A percentile compares a stretch with the other conserved stretches of the same genome.
Evolutionary conservation across 2,113 vertebrate species (phyloP).

Genomic region (Corythaixoides concolor): DNA sequence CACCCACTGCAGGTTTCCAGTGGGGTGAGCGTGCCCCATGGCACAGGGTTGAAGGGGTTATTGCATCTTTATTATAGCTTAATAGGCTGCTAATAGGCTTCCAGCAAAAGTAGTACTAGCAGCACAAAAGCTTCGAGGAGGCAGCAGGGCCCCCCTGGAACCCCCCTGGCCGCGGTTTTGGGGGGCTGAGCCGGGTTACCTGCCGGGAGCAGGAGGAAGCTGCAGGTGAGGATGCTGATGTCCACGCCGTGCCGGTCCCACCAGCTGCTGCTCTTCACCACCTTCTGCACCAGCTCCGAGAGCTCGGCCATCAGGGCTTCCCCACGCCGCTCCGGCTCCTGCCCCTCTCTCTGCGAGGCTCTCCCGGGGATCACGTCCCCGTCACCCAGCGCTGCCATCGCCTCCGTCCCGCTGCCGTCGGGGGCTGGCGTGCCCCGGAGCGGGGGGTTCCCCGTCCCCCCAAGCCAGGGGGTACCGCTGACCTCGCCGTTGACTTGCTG

Average conservation of each 20-base stretch:
- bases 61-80: not conserved
- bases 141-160: no score
- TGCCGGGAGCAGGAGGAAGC: conserved; percentile 78
- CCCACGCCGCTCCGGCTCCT: not conserved
- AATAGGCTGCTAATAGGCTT: not conserved
- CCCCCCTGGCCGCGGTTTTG: rapidly evolving
- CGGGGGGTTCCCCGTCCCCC: not conserved
- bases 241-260: conserved; percentile 90
- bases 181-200: conserved; percentile 62
- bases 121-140: rapidly evolving
- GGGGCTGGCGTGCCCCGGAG: not conserved
- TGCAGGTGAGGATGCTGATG: conserved; percentile 80
- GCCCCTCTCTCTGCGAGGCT: not conserved
- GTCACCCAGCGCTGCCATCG: not conserved
- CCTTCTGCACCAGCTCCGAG: conserved; percentile 78
- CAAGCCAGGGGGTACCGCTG: not conserved
- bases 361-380: rapidly evolving
- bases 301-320: conserved; percentile 87
- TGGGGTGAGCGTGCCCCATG: not conserved
- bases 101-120: no score
- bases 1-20: rapidly evolving
- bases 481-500: not conserved
- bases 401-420: not conserved
- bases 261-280: conserved; percentile 88
- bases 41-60: not conserved